Base-by-base conservation (phyloP, 53 echinoderm and acorn worm species). In the Crossaster papposus region DNA sequence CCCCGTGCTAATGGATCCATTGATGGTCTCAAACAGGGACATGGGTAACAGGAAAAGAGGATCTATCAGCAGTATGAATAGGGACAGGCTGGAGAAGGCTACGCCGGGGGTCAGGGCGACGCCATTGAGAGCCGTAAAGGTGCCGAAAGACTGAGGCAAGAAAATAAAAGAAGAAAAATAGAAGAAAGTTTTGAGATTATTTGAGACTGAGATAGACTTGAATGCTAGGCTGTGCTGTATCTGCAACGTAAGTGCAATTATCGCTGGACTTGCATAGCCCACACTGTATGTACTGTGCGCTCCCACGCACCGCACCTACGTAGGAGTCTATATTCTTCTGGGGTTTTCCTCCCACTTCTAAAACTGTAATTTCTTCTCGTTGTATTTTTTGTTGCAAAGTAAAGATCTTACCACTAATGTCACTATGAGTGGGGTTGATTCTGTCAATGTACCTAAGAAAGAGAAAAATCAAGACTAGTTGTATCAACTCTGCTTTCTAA, bases 101-200 rank as follows among this genome's bases (percentile, higher is more conserved):
- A 96, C 72, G 28, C 93, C 94, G 12, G 96, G 96, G 77, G 96
- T 96, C 79, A 96, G 73, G 26, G 91, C 83, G 33, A 79, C 71
- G 11, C 89, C 89, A 6, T 54, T 92, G 26, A 92, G 36, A 38
- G 34, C 51, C 33, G 92, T 86, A 86, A 85, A 92, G 5, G 88
- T 86, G 63, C 92, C 90, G 77, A 94, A 94, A 23, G 87, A 65
- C 94, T 94, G 82, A 18, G 17, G 23, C 38, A 23, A n/a, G n/a
- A n/a, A n/a, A n/a, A n/a, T n/a, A n/a, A n/a, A n/a, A 72, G 23
- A 88, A 35, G 53, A 2, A 14, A 74, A 44, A 44, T 44, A 7
- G 75, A 0, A 34, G 31, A 44, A n/a, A n/a, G n/a, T n/a, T n/a
- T n/a, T n/a, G n/a, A n/a, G n/a, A n/a, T n/a, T n/a, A n/a, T n/a